Evolutionary conservation across 2,888 invertebrate species (phyloP).

Genomic region (Blastobasis adustella): DNA sequence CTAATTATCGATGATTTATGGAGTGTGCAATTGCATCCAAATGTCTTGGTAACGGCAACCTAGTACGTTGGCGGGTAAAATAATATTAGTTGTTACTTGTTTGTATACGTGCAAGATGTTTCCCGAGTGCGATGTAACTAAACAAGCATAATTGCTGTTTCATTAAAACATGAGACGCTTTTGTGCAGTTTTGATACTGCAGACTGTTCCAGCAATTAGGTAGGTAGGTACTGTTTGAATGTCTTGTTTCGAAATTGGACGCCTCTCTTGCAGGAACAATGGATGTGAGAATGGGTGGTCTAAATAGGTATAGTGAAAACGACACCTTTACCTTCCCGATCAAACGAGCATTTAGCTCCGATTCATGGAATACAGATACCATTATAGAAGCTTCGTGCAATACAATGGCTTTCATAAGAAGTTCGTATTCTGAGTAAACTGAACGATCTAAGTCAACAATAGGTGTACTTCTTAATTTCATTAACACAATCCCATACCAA

Average conservation of each 20-base stretch:
- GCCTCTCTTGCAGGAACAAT: conserved; percentile 41
- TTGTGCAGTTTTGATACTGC: not conserved
- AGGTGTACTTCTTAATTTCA: too few relatives aligned
- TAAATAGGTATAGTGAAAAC: conserved; percentile 42
- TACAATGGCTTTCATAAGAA: conserved; percentile 21
- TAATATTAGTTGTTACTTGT: too few relatives aligned
- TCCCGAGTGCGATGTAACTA: too few relatives aligned
- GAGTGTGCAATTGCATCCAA: too few relatives aligned
- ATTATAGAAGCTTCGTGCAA: conserved; percentile 24
- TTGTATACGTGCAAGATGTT: too few relatives aligned
- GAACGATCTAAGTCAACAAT: too few relatives aligned
- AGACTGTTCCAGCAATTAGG: conserved; percentile 10
- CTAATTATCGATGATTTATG: too few relatives aligned
- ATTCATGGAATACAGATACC: conserved; percentile 32
- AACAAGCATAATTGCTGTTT: too few relatives aligned
- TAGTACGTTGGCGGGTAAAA: too few relatives aligned
- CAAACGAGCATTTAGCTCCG: conserved; percentile 24
- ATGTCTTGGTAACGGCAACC: too few relatives aligned
- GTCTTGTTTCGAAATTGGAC: conserved; percentile 37
- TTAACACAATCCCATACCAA: too few relatives aligned
- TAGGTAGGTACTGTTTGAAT: conserved; percentile 21
- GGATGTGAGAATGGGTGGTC: conserved; percentile 45
- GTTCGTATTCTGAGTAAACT: not conserved
- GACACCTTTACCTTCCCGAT: conserved; percentile 38
- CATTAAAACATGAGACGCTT: too few relatives aligned